Conservation (phyloP, 2,113 vertebrate species). For the Eurypyga helias region DNA sequence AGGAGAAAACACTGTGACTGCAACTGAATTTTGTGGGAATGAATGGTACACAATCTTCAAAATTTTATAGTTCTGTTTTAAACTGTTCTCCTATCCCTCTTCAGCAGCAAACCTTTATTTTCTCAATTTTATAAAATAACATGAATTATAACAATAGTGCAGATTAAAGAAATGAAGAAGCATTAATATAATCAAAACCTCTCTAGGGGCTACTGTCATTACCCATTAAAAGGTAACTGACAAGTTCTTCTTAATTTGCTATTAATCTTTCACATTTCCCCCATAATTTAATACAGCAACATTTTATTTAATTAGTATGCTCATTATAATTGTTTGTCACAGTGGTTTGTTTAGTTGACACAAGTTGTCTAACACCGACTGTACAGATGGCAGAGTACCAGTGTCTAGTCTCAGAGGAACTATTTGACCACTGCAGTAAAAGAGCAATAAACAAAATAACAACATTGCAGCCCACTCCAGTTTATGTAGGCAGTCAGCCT, state of each 20-base stretch:
- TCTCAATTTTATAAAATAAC: background rate
- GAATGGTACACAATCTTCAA: background rate
- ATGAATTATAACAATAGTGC: background rate
- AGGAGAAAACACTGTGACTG: background rate
- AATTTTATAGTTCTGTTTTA: background rate
- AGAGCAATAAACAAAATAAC: slow-evolving; percentile 89
- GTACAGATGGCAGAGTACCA: slow-evolving; percentile 79
- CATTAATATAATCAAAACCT: slow-evolving; percentile 28
- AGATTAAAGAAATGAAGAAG: slow-evolving; percentile 2
- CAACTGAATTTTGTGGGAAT: background rate
- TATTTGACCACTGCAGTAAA: slow-evolving; percentile 89
- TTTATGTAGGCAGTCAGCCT: slow-evolving; percentile 88
- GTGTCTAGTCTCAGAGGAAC: slow-evolving; percentile 82
- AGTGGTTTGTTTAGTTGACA: slow-evolving; percentile 72
- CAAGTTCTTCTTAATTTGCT: slow-evolving; percentile 66
- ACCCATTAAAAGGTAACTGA: slow-evolving; percentile 49
- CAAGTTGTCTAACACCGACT: slow-evolving; percentile 75
- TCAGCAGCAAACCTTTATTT: background rate
- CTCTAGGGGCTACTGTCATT: slow-evolving; percentile 42
- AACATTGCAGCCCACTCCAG: slow-evolving; percentile 83
- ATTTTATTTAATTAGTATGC: slow-evolving; percentile 79
- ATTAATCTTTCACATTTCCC: slow-evolving; percentile 62
- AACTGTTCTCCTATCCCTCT: background rate
- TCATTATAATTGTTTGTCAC: slow-evolving; percentile 78
- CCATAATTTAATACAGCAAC: slow-evolving; percentile 43